phyloP scores from a whole-genome alignment of 1,140 invertebrate genomes.

The Solenopsis fugax region DNA sequence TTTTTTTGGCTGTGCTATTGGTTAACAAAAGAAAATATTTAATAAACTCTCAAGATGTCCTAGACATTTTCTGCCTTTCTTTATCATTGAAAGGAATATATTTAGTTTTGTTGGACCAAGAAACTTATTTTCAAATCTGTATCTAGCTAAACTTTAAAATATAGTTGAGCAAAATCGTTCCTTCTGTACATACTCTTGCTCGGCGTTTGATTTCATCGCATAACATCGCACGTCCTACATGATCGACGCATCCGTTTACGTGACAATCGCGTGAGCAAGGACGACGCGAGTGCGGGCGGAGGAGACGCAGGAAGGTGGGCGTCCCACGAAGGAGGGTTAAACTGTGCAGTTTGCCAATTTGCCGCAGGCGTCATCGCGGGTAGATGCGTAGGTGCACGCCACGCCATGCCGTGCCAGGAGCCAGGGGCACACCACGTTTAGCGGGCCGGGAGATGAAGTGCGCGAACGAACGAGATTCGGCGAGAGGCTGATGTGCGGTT shows the following conservation, averaged over 20 bases:
- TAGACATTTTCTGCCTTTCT: neutral
- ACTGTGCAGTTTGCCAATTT: slow-evolving; percentile 81
- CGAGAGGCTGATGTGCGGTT: slow-evolving; percentile 83
- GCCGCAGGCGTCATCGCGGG: slow-evolving; percentile 80
- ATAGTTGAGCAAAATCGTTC: too few relatives aligned
- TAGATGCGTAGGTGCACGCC: slow-evolving; percentile 58
- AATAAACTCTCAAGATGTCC: neutral
- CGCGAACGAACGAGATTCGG: slow-evolving; percentile 82
- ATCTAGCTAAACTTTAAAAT: too few relatives aligned
- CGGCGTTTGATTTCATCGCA: neutral
- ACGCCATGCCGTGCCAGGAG: slow-evolving; percentile 16
- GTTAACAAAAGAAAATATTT: neutral
- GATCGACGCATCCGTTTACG: slow-evolving; percentile 69
- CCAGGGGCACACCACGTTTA: slow-evolving; percentile 79
- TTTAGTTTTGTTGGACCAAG: neutral
- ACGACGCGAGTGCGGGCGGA: slow-evolving; percentile 47
- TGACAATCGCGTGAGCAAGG: slow-evolving; percentile 55
- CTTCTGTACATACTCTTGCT: neutral
- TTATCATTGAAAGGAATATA: neutral
- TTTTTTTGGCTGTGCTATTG: too few relatives aligned
- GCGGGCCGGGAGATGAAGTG: slow-evolving; percentile 81
- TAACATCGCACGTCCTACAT: slow-evolving; percentile 12
- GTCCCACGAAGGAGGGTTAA: slow-evolving; percentile 42
- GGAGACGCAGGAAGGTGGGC: slow-evolving; percentile 63
- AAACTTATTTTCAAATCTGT: too few relatives aligned